These are phyloP conservation scores for Hydrolagus affinis DNA, from an alignment of 2,113 vertebrate genomes.

Conservation along the genomic window DNA sequence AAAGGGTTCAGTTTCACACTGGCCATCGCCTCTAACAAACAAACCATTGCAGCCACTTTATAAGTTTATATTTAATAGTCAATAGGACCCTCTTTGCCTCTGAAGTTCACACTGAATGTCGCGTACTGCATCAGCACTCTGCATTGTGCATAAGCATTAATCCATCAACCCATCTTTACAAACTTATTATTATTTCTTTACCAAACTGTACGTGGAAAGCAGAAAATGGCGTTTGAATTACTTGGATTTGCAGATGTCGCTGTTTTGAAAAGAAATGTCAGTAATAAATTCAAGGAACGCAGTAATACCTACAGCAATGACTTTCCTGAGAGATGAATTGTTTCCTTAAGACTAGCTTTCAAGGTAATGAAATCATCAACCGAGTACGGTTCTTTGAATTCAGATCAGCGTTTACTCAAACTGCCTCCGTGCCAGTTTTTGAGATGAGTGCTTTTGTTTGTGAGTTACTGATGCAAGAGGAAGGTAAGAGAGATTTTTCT, in stretches of 20 bases:
- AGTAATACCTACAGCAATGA: background rate
- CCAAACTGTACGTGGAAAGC: background rate
- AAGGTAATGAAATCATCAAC: background rate
- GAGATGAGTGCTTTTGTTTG: too few species aligned
- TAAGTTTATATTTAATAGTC: background rate
- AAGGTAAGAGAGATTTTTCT: too few species aligned
- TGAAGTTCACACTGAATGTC: background rate
- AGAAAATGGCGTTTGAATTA: background rate
- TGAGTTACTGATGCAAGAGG: too few species aligned
- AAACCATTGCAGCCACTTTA: background rate
- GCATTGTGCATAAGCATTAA: background rate
- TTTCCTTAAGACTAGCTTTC: background rate
- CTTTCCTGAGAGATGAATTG: background rate
- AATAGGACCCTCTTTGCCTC: background rate
- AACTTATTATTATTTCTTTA: background rate
- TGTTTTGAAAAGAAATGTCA: background rate
- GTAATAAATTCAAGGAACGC: background rate
- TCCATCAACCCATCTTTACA: background rate
- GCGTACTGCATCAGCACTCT: background rate
- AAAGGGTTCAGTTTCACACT: too few species aligned
- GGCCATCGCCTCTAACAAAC: too few species aligned
- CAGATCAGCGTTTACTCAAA: background rate
- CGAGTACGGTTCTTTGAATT: conserved; percentile 8
- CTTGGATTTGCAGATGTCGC: background rate
- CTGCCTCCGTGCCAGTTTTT: too few species aligned